These are phyloP conservation scores for Phalacrocorax aristotelis DNA, from an alignment of 2,113 vertebrate species.

Conservation along the genomic window DNA sequence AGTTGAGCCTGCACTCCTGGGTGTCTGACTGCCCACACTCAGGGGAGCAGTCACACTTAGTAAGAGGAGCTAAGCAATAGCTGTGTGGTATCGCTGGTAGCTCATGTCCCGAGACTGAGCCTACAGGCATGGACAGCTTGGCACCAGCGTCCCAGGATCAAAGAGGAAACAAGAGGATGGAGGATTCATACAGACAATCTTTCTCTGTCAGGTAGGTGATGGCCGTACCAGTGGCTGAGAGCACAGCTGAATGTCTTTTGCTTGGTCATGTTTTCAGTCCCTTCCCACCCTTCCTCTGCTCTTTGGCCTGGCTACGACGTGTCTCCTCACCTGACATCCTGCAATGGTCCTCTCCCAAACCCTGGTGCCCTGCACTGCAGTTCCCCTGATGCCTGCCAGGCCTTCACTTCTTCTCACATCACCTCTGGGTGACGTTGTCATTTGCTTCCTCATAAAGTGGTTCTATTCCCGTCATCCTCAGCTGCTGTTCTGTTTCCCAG, in stretches of 20 bases:
- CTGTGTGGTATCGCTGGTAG: neutral
- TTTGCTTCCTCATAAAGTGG: neutral
- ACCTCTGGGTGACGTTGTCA: neutral
- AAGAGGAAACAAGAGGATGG: neutral
- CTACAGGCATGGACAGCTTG: neutral
- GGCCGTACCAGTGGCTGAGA: neutral
- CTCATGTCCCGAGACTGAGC: neutral
- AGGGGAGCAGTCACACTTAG: neutral
- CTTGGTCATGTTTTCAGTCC: neutral
- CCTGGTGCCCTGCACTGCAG: accelerated
- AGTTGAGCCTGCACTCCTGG: neutral
- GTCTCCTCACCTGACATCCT: neutral
- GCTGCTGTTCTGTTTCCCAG: neutral
- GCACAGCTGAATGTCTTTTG: neutral
- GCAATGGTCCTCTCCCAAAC: neutral
- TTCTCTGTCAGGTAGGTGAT: neutral
- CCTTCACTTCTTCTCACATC: neutral
- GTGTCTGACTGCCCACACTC: neutral
- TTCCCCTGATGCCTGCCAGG: neutral
- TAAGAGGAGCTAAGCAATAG: neutral
- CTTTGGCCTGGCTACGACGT: neutral
- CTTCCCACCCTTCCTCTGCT: neutral
- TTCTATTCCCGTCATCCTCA: neutral
- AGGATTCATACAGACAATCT: neutral
- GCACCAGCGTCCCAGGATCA: neutral